Base-by-base conservation (phyloP, 2,113 vertebrate species). In the Pomatostomus ruficeps region DNA sequence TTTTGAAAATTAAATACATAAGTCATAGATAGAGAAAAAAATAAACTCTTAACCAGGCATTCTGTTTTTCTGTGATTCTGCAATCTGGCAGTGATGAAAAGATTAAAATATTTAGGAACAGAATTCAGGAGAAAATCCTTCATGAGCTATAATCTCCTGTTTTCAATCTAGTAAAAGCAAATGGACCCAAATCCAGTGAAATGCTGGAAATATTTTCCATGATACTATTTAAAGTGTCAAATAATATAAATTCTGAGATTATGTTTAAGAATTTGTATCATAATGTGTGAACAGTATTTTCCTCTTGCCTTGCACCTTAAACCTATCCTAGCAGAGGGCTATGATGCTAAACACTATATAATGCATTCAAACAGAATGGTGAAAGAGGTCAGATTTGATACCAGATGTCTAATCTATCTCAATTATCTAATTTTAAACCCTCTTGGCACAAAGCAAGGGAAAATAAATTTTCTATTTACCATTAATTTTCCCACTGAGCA, bases 81-180 rank as follows among this genome's bases (percentile, higher is more conserved):
- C 59, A 95, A 29, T 57, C 78, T 93, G 81, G 14, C 29, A 93
- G 31, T 70, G 78, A 95, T 85, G 81, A 93, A 89, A 90, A 94
- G 81, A 88, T 96, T 97, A 94, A 87, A 70, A 94, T 85, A 91
- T 88, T 88, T 88, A 58, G 5, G 20, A 93, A 79, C 10, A 91
- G 33, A 93, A 85, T 89, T 95, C 55, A 63, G 36, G 9, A 75
- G 18, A 55, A 95, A 94, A 96, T 96, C 87, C 59, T 83, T 62
- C 67, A 90, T 90, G 43, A 94, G 15, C 43, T 83, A 14, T 95
- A 95, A 94, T 96, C 74, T 84, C 43, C 40, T 55, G 25, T 1
- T 76, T 93, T 83, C 88, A 93, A 93, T 95, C 82, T 93, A 80
- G 67, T 91, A 93, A 96, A 92, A 95, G 65, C 57, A 91, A 95